These are phyloP conservation scores for Danionella dracula DNA, from an alignment of 2,797 vertebrate genomes.

Conservation along the genomic window DNA sequence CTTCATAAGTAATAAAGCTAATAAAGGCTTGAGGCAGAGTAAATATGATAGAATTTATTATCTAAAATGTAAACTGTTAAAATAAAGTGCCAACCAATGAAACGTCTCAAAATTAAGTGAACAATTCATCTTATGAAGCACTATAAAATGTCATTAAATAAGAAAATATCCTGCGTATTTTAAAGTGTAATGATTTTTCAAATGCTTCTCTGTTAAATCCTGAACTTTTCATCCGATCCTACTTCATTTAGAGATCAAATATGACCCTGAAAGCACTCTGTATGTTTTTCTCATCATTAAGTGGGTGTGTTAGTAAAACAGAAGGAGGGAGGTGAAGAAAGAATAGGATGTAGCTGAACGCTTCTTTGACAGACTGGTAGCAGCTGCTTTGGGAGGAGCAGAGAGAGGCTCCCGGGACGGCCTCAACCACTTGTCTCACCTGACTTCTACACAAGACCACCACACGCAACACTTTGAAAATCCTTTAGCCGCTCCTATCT, in stretches of 20 bases:
- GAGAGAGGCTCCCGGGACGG: constrained; percentile 43
- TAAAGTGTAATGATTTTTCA: no score
- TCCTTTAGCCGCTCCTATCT: constrained; percentile 33
- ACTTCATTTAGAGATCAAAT: not conserved
- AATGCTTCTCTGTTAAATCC: not conserved
- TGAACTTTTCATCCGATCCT: not conserved
- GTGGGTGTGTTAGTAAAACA: constrained; percentile 3
- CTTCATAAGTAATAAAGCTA: no score
- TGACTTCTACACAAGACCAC: constrained; percentile 37
- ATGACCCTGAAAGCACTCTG: not conserved
- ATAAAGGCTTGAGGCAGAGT: no score
- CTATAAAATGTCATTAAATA: no score
- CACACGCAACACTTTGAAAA: constrained; percentile 22
- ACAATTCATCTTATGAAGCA: no score
- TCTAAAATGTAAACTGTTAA: no score
- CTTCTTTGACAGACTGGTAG: constrained; percentile 66
- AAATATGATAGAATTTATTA: no score
- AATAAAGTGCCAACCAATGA: no score
- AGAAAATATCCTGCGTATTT: no score
- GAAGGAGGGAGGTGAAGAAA: constrained; percentile 24
- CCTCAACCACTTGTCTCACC: constrained; percentile 43
- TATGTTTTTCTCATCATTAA: constrained; percentile 26
- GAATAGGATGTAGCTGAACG: constrained; percentile 54
- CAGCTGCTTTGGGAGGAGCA: constrained; percentile 67
- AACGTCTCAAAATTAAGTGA: no score